Evolutionary conservation across 2,888 invertebrate species (phyloP).

Genomic region (Oscheius sp.): DNA sequence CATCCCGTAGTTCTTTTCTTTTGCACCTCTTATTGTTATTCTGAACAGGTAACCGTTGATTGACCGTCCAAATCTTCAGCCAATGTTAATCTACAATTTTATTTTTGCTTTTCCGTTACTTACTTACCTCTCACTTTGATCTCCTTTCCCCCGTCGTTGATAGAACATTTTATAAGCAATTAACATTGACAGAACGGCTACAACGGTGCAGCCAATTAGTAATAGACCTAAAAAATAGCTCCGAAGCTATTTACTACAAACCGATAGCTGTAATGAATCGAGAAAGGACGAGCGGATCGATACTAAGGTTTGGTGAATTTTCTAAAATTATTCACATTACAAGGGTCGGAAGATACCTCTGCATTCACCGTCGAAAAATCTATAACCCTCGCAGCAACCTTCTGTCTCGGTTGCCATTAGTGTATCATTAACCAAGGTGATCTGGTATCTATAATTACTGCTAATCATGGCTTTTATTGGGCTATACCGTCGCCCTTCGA

Average conservation of each 20-base stretch:
- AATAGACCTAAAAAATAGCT: neutral
- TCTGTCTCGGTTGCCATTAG: conserved; percentile 3
- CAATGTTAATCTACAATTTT: neutral
- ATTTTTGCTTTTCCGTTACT: neutral
- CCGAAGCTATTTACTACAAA: neutral
- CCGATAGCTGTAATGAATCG: conserved; percentile 19
- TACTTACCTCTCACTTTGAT: conserved; percentile 1
- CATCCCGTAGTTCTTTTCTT: neutral
- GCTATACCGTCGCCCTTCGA: conserved; percentile 3
- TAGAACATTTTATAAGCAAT: conserved; percentile 32
- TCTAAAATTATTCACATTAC: neutral
- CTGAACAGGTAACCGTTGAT: neutral
- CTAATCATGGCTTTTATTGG: neutral
- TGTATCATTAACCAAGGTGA: conserved; percentile 1
- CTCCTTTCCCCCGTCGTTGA: conserved; percentile 1
- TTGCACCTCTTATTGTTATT: neutral
- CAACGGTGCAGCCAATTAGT: conserved; percentile 4
- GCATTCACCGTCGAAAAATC: neutral
- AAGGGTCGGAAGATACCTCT: neutral
- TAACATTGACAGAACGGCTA: conserved; percentile 29
- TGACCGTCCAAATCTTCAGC: conserved; percentile 13
- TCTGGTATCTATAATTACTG: neutral
- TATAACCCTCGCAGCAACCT: conserved; percentile 19
- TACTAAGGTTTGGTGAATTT: neutral
- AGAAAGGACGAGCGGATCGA: conserved; percentile 5